Conservation (phyloP, 2,888 invertebrate species). For the Eristalis pertinax region DNA sequence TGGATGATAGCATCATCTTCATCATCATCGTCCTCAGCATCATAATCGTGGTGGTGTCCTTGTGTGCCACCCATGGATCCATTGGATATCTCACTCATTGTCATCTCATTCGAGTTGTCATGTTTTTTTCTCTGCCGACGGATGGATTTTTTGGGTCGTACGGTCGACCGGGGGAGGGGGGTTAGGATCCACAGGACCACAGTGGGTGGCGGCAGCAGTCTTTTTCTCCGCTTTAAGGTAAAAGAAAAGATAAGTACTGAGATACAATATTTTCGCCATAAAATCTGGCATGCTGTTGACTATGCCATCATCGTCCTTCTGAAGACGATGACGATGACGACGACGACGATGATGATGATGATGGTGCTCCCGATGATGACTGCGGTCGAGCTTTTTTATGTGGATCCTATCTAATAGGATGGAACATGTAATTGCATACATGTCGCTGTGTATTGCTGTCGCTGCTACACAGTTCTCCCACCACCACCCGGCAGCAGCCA, state of each 20-base stretch:
- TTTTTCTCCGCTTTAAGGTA: slow-evolving; percentile 23
- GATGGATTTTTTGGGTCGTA: too few relatives aligned
- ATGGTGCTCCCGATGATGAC: slow-evolving; percentile 7
- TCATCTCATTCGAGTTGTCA: slow-evolving; percentile 68
- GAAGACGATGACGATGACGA: slow-evolving; percentile 23
- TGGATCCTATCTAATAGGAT: slow-evolving; percentile 63
- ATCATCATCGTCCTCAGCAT: slow-evolving; percentile 61
- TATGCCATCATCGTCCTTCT: slow-evolving; percentile 20
- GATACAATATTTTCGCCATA: slow-evolving; percentile 60
- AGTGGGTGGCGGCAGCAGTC: slow-evolving; percentile 35
- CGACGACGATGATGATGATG: slow-evolving; percentile 49
- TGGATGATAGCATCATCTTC: slow-evolving; percentile 59
- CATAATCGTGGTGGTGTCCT: slow-evolving; percentile 64
- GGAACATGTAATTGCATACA: slow-evolving; percentile 61
- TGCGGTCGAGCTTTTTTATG: slow-evolving; percentile 67
- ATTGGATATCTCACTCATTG: slow-evolving; percentile 60
- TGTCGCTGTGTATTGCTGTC: too few relatives aligned
- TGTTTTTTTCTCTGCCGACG: slow-evolving; percentile 47
- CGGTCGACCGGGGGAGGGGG: too few relatives aligned
- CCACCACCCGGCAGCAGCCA: background rate
- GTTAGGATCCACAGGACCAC: slow-evolving; percentile 34
- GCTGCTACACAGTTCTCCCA: background rate
- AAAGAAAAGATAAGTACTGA: slow-evolving; percentile 49
- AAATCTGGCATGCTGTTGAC: slow-evolving; percentile 61
- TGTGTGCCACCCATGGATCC: slow-evolving; percentile 55